Evolutionary conservation across 1,140 invertebrate species (phyloP), one percentile per base, ranked within the genome.

Genomic region (Forficula auricularia): DNA sequence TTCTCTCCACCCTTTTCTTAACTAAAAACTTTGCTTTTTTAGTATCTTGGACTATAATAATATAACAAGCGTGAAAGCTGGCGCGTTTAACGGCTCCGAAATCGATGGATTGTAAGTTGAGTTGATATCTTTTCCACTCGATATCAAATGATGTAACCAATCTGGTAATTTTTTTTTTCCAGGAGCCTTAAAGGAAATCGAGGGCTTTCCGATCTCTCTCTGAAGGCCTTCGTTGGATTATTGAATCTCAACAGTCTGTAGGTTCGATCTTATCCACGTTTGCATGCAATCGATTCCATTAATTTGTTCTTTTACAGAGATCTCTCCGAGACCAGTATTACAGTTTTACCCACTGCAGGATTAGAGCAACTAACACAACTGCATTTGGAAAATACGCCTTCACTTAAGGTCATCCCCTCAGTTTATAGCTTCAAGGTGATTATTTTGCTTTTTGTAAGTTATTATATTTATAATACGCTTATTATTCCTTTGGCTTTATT

Each of bases 371-470:
- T 91, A 13, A 73, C 84, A 57, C 64, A 68, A 33, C 65, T 91
- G 14, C 66, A 69, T 32, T 67, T 91, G 48, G 66, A 75, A 51
- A 70, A 77, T 43, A 82, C 81, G 0, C 70, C 70, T 10, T 68
- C 73, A 0, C 58, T 91, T 40, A 80, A 79, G 56, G 72, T 75
- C 36, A 82, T 91, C 54, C 85, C 85, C 2, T 84, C 82, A 13
- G 77, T 90, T 42, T 79, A 84, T 52, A 72, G 80, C 53, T 82
- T 87, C 51, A 60, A 67, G 59, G 77, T 79, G 58, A 63, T 59
- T 54, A 19, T 12, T 12, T 48, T 42, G n/a, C 33, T 46, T 12
- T 35, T 38, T 15, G 14, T 15, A n/a, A 43, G 18, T n/a, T 48
- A 43, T 8, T 39, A 8, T 39, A 13, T n/a, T n/a, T n/a, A n/a